Percentiles rank a stretch among this genome's conserved stretches.
Evolutionary conservation across 2,888 invertebrate species (phyloP).

Genomic region (Epinotia brunnichana): DNA sequence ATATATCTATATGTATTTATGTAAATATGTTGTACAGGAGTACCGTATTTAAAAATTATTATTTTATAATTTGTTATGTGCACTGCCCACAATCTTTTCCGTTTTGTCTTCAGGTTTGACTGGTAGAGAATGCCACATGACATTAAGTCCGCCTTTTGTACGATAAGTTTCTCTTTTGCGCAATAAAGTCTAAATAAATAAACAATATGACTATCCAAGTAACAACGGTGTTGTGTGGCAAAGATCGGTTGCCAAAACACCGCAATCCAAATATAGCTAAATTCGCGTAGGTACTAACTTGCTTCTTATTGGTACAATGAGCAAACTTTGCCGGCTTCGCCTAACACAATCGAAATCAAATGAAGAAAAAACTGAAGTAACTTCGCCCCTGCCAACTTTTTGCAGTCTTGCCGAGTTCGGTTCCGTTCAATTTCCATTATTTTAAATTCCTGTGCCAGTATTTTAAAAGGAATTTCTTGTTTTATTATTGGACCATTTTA

Average conservation of each 20-base stretch:
- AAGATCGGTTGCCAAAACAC: background rate
- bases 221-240: too few relatives aligned
- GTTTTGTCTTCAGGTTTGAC: too few relatives aligned
- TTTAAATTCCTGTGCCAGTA: background rate
- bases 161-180: too few relatives aligned
- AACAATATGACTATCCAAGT: too few relatives aligned
- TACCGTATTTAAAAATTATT: too few relatives aligned
- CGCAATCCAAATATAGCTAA: background rate
- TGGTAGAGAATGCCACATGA: too few relatives aligned
- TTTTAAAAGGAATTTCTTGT: slow-evolving; percentile 1
- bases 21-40: too few relatives aligned
- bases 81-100: too few relatives aligned
- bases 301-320: slow-evolving; percentile 9
- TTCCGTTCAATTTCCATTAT: slow-evolving; percentile 9
- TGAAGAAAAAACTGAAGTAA: background rate
- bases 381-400: slow-evolving; percentile 8
- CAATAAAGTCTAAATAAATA: too few relatives aligned
- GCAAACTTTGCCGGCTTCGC: background rate
- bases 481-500: background rate
- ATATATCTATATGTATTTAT: too few relatives aligned
- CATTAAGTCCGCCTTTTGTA: too few relatives aligned
- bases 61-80: too few relatives aligned
- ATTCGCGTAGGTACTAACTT: background rate
- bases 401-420: background rate
- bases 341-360: slow-evolving; percentile 13